Base-by-base conservation (phyloP, 2,797 vertebrate species). In the Pteropus rufus region DNA sequence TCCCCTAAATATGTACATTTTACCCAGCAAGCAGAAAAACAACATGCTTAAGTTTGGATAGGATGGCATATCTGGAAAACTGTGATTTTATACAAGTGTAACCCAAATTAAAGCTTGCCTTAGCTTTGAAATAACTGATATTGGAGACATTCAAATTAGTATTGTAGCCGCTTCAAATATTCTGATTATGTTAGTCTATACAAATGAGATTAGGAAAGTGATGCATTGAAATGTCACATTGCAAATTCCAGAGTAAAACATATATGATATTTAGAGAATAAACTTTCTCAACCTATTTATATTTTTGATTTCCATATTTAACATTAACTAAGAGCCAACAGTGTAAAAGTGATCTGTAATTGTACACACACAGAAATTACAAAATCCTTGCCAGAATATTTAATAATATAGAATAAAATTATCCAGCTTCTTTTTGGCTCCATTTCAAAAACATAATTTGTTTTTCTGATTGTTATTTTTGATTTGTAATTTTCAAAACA, bases 381-480 rank as follows among this genome's bases (percentile, higher is more conserved):
- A n/a, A 81, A 93, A 62, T 90, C 7, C 16, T n/a, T 92, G 65
- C 46, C 56, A 83, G 67, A 96, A 81, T 82, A 76, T 19, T 7
- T 11, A 90, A 0, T 34, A 49, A 60, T 75, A 3, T 46, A 72
- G 9, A 44, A 64, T 93, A 77, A 88, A 81, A 83, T 67, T 72
- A 29, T 4, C 8, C 67, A 36, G 5, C 14, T 81, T 88, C 10
- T 49, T 24, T 87, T 89, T 92, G 44, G 52, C 34, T 56, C 12
- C 75, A 58, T 64, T 95, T 93, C 86, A 93, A 84, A 91, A 86
- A 16, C 26, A 70, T 82, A 86, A 88, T 62, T 93, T 77, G 5
- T 62, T 95, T 87, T 88, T 67, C 19, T 84, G 39, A 36, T 72
- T 89, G 24, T 90, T 92, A 73, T 84, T 94, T 93, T 87, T 88